Percentiles rank a stretch among this genome's conserved stretches.
These are phyloP conservation scores for Cossypha dichroa DNA, from an alignment of 2,797 vertebrate genomes.

Conservation along the genomic window DNA sequence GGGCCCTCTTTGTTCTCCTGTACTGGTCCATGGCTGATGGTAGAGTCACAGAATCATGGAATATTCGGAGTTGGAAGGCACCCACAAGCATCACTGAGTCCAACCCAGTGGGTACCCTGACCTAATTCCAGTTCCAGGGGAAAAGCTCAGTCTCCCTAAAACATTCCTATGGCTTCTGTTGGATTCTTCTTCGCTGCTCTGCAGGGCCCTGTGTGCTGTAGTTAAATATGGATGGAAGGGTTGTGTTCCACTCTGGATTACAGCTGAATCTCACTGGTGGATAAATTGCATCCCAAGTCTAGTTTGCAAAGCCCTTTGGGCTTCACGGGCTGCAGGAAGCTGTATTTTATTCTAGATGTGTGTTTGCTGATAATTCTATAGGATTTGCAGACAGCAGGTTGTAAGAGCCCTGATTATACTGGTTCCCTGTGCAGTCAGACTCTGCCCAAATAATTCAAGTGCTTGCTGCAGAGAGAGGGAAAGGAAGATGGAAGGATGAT, in stretches of 20 bases:
- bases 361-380: not conserved
- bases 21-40: not conserved
- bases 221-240: not conserved
- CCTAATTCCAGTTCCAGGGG: not conserved
- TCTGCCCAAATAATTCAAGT: not conserved
- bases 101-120: not conserved
- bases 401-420: not conserved
- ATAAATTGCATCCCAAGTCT: not conserved
- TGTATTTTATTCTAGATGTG: not conserved
- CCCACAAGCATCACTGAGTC: not conserved
- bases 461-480: not conserved
- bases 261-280: not conserved
- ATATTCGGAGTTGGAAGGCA: not conserved
- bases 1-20: not conserved
- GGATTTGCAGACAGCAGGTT: conserved; percentile 16
- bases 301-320: conserved; percentile 8
- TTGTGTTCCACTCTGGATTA: not conserved
- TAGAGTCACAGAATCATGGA: not conserved
- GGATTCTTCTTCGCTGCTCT: not conserved
- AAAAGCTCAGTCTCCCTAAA: not conserved
- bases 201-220: not conserved
- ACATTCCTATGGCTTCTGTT: not conserved
- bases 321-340: not conserved
- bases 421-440: not conserved
- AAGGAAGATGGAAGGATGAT: not conserved